Base-by-base conservation (phyloP, 2,888 invertebrate species). In the Ellobium chinense region DNA sequence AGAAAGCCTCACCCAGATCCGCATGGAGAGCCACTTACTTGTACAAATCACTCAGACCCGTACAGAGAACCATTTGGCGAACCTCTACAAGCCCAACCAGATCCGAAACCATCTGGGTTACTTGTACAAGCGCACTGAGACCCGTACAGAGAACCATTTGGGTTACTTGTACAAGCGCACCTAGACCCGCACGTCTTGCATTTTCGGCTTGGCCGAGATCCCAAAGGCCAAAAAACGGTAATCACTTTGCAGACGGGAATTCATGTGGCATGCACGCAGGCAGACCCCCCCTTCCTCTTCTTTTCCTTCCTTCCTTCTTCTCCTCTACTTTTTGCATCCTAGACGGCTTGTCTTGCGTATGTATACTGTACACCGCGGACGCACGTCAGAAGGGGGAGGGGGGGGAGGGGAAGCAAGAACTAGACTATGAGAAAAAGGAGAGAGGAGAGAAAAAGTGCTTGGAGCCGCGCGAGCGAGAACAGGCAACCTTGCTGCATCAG, bases 401-500 rank as follows among this genome's bases (percentile, higher is more conserved):
- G 65, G 21, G 5, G n/a, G 65, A 36, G 34, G 29, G 36, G 31
- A 21, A 18, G 62, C 24, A 2, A 18, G 24, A 62, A 29, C 29
- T 63, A 58, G 4, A 5, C 24, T 21, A 18, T 12, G 18, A 46
- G 9, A 18, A 46, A 27, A 62, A 62, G 29, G n/a, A 5, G 21
- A 14, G 3, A 14, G 36, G 2, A 36, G 65, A 36, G 14, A 24
- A 36, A 3, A 37, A 37, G 36, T 36, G 37, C 14, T 34, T 65
- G 36, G 36, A 36, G 37, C 24, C 65, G 4, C 29, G 36, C 37
- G 12, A 63, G 34, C 63, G 36, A 2, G 27, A 27, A 24, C 1
- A n/a, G 1, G 65, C 65, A 65, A 65, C 65, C 65, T 65, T 65
- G 65, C 65, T 65, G 65, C 21, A n/a, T 65, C 65, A n/a, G 65